Conservation (phyloP, 2,797 vertebrate genomes). For the Florisuga fusca region DNA sequence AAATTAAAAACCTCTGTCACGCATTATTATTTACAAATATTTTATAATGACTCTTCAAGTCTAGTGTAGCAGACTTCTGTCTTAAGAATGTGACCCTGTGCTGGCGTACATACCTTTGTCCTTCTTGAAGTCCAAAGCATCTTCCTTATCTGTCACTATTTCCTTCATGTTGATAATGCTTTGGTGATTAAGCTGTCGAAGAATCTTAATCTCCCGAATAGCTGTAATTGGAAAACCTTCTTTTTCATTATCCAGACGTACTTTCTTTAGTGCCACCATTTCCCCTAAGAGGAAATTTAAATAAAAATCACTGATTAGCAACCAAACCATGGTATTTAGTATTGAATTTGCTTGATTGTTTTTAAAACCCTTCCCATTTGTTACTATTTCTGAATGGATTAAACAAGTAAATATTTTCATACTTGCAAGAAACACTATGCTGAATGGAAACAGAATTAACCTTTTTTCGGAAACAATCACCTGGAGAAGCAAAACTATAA, state of each 20-base stretch:
- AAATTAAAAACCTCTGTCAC: background rate
- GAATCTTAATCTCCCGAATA: slow-evolving; percentile 87
- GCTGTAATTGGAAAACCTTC: slow-evolving; percentile 89
- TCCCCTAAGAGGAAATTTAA: slow-evolving; percentile 78
- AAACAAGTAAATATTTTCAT: background rate
- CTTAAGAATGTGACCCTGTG: background rate
- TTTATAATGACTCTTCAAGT: background rate
- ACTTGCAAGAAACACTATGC: background rate
- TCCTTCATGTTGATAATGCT: slow-evolving; percentile 90
- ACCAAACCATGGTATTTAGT: background rate
- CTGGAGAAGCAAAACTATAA: background rate
- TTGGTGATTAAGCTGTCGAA: slow-evolving; percentile 85
- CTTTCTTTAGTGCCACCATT: slow-evolving; percentile 88
- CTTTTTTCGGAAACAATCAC: background rate
- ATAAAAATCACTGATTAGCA: background rate
- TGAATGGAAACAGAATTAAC: background rate
- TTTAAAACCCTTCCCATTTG: background rate
- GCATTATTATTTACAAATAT: background rate
- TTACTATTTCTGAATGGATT: background rate
- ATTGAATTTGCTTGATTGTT: background rate
- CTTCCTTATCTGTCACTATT: slow-evolving; percentile 87
- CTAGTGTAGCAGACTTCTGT: background rate
- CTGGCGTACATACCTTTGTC: slow-evolving; percentile 80
- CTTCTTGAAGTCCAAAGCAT: slow-evolving; percentile 87
- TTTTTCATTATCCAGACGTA: slow-evolving; percentile 86